phyloP scores from a whole-genome alignment of 2,113 vertebrate genomes.

The Chitala chitala region DNA sequence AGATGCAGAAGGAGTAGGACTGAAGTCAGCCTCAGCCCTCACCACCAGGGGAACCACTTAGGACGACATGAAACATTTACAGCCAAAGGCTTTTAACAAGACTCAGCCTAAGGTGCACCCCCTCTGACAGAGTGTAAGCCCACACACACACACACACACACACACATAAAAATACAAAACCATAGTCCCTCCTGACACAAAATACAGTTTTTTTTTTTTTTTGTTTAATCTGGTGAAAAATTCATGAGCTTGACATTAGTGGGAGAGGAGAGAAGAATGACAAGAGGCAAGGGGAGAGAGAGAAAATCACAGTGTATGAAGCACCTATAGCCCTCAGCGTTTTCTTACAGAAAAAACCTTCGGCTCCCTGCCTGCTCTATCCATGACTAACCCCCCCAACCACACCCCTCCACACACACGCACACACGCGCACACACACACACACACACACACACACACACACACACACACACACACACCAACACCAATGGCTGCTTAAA shows the following conservation, averaged over 20 bases:
- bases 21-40: too few relatives aligned
- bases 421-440: too few relatives aligned
- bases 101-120: not conserved
- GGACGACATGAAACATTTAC: constrained; percentile 24
- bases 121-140: not conserved
- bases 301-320: not conserved
- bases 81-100: constrained; percentile 27
- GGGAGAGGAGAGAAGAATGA: not conserved
- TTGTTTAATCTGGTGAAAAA: not conserved
- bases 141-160: not conserved
- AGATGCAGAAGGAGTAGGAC: too few relatives aligned
- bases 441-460: constrained; percentile 20
- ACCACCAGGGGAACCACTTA: not conserved
- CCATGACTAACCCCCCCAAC: too few relatives aligned
- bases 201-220: not conserved
- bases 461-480: not conserved
- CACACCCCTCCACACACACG: too few relatives aligned
- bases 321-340: too few relatives aligned
- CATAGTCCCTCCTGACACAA: not conserved
- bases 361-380: too few relatives aligned
- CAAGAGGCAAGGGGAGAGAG: not conserved
- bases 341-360: too few relatives aligned
- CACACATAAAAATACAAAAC: not conserved
- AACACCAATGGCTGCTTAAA: not conserved
- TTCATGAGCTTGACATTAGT: not conserved